Evolutionary conservation across 2,888 invertebrate genomes (phyloP).

Genomic region (Drymonia ruficornis): DNA sequence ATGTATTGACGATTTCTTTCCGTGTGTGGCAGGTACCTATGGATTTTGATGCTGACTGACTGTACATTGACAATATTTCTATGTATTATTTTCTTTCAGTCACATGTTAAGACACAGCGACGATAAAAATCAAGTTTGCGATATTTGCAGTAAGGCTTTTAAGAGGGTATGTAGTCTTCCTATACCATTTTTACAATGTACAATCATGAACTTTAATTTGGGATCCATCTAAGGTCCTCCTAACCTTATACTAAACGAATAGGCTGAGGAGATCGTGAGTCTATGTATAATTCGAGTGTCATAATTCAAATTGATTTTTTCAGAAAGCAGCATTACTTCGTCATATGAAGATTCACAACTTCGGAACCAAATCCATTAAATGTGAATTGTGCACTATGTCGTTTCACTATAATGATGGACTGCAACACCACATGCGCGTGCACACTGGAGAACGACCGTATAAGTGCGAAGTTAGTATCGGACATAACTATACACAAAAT

Average conservation of each 20-base stretch:
- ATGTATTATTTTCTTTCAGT: conserved; percentile 45
- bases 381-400: conserved; percentile 64
- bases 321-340: conserved; percentile 47
- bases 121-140: conserved; percentile 49
- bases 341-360: conserved; percentile 54
- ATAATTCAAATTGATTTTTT: conserved; percentile 7
- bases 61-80: neutral
- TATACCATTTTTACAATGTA: neutral
- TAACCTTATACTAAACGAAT: too few species aligned
- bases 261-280: too few species aligned
- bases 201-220: too few species aligned
- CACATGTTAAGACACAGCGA: conserved; percentile 50
- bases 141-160: conserved; percentile 60
- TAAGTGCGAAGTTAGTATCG: conserved; percentile 61
- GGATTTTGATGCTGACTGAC: neutral
- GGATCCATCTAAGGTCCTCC: too few species aligned
- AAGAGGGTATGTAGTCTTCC: conserved; percentile 53
- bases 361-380: conserved; percentile 47
- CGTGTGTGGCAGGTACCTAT: too few species aligned
- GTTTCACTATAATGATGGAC: conserved; percentile 42
- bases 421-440: conserved; percentile 62
- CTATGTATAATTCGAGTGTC: too few species aligned
- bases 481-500: too few species aligned
- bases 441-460: conserved; percentile 70
- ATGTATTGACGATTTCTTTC: too few species aligned